Evolutionary conservation across 2,797 vertebrate species (phyloP).

Genomic region (Etheostoma nigrum): DNA sequence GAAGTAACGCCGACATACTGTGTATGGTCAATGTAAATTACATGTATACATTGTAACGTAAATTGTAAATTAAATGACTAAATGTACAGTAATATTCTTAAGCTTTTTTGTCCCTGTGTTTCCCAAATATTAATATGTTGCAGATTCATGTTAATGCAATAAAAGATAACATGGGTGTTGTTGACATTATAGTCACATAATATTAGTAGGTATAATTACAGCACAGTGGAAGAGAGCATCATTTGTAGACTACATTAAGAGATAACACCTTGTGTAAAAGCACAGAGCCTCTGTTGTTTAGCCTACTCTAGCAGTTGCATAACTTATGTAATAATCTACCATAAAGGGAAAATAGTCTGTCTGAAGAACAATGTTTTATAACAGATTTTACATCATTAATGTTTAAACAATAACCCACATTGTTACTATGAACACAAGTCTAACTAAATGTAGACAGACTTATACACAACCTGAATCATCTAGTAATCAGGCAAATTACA

Average conservation of each 20-base stretch:
- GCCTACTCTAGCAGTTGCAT: not conserved
- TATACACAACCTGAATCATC: conserved; percentile 4
- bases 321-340: not conserved
- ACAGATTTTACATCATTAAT: not conserved
- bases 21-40: not conserved
- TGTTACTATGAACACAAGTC: conserved; percentile 17
- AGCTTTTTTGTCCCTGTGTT: not conserved
- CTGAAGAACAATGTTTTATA: not conserved
- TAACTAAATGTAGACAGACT: not conserved
- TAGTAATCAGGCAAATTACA: conserved; percentile 25
- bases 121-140: not conserved
- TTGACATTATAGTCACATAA: conserved; percentile 6
- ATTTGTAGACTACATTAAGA: not conserved
- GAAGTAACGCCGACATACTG: not conserved
- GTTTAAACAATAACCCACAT: not conserved
- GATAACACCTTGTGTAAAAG: conserved; percentile 3
- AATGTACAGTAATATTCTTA: not conserved
- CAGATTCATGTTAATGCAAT: conserved; percentile 4
- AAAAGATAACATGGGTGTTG: not conserved
- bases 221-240: not conserved
- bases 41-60: not conserved
- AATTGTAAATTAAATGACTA: not conserved
- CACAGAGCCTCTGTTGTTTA: conserved; percentile 2
- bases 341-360: not conserved
- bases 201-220: not conserved